Evolutionary conservation across 2,888 invertebrate genomes (phyloP).

Genomic region (Escarpia spicata): DNA sequence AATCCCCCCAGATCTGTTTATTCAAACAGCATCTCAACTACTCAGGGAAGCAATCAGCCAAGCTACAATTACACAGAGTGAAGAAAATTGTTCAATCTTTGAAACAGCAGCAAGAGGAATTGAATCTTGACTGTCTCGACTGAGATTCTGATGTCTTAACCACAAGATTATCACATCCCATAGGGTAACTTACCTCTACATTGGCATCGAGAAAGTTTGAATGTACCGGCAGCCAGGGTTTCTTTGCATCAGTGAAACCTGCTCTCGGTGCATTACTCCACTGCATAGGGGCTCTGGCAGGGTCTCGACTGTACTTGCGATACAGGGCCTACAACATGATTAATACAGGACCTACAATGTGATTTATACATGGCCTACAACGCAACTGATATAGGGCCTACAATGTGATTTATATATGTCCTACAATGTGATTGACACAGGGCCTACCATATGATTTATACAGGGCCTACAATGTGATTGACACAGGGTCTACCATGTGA

Average conservation of each 20-base stretch:
- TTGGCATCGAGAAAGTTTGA: conserved; percentile 46
- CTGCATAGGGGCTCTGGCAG: conserved; percentile 58
- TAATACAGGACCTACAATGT: background rate
- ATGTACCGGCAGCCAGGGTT: conserved; percentile 55
- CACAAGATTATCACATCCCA: background rate
- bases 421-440: too few species aligned
- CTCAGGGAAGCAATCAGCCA: too few species aligned
- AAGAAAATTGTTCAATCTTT: too few species aligned
- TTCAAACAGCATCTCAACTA: too few species aligned
- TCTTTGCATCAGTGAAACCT: conserved; percentile 53
- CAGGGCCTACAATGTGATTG: background rate
- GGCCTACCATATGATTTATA: too few species aligned
- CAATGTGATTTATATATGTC: too few species aligned
- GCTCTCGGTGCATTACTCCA: conserved; percentile 55
- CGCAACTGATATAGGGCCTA: too few species aligned
- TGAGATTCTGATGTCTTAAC: too few species aligned
- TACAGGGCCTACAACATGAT: background rate
- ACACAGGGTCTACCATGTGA: background rate
- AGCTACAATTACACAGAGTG: too few species aligned
- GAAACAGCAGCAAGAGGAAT: too few species aligned
- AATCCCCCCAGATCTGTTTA: too few species aligned
- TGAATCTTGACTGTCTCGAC: too few species aligned
- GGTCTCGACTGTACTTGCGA: conserved; percentile 25
- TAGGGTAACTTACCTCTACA: conserved; percentile 44
- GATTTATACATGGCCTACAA: background rate